Base-by-base conservation (phyloP, 2,797 vertebrate genomes). In the Kryptopterus vitreolus region DNA sequence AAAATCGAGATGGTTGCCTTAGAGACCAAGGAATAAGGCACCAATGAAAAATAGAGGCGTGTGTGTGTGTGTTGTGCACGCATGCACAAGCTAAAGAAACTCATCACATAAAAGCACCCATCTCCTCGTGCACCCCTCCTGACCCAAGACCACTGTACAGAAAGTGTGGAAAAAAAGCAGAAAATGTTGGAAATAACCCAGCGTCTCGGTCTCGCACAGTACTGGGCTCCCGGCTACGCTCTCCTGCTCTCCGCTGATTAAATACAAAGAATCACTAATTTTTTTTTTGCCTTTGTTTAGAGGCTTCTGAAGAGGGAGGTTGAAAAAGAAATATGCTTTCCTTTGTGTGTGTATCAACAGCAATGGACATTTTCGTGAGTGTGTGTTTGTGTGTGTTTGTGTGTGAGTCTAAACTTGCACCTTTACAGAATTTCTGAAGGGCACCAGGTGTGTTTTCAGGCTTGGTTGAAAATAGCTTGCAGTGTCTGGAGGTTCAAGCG, bases 1-100 rank as follows among this genome's bases (percentile, higher is more conserved):
- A 87, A 87, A 91, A 88, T 81, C 79, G 84, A 84, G 89, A 82
- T 80, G 76, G 92, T 94, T 92, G 80, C 91, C 87, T 91, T 92
- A 89, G 92, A 87, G 89, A 94, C 88, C 79, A 61, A 7, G 85
- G 86, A 90, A 88, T 88, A 79, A 83, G 87, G 85, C 82, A 81
- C 85, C 89, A 89, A 90, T 76, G 76, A 80, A 84, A 71, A 70
- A 43, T 71, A 5, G 24, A 72, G 50, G 29, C 66, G 85, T 84
- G 81, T 78, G 63, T 66, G 63, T 46, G 35, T 46, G n/a, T 75
- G 74, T 46, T 18, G 33, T 38, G 53, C 24, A 12, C 43, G 20
- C 35, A 55, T 62, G 58, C 50, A 70, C 57, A 81, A 75, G 29
- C 68, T 58, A 62, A 57, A 33, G 53, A 73, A 79, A 77, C 65